These are phyloP conservation scores for Drosophila repletoides DNA, from an alignment of 1,140 invertebrate species.

Conservation along the genomic window DNA sequence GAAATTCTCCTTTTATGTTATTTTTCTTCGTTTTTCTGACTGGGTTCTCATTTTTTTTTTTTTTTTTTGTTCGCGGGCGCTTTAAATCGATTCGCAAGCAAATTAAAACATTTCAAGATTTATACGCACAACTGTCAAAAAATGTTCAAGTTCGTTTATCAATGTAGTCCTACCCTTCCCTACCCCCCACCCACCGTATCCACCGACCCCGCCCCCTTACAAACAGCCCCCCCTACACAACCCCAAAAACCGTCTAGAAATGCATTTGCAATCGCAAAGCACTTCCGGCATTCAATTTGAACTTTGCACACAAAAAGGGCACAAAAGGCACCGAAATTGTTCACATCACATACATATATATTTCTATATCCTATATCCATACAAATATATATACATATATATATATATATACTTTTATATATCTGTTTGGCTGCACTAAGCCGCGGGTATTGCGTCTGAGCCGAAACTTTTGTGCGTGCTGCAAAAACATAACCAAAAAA, in stretches of 20 bases:
- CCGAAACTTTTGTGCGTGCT: conserved; percentile 51
- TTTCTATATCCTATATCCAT: background rate
- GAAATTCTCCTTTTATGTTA: background rate
- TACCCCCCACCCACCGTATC: background rate
- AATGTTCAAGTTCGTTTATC: conserved; percentile 72
- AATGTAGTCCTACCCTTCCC: conserved; percentile 17
- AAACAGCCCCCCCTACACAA: background rate
- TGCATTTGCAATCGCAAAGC: conserved; percentile 62
- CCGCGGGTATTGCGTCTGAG: conserved; percentile 42
- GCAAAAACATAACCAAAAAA: conserved; percentile 38
- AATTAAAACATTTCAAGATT: conserved; percentile 83
- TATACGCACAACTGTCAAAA: conserved; percentile 82
- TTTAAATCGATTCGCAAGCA: conserved; percentile 82
- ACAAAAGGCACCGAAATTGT: conserved; percentile 17
- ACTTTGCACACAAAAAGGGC: conserved; percentile 45
- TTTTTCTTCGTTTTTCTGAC: conserved; percentile 23
- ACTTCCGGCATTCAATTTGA: conserved; percentile 68
- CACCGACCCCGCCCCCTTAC: background rate
- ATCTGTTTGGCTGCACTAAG: conserved; percentile 33
- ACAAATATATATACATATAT: background rate
- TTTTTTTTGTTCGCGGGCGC: conserved; percentile 11
- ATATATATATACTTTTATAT: conserved; percentile 1
- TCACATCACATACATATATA: conserved; percentile 2
- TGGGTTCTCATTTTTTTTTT: background rate
- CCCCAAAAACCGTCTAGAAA: background rate